These are phyloP conservation scores for Syrphus vitripennis DNA, from an alignment of 2,888 invertebrate genomes.

Conservation along the genomic window DNA sequence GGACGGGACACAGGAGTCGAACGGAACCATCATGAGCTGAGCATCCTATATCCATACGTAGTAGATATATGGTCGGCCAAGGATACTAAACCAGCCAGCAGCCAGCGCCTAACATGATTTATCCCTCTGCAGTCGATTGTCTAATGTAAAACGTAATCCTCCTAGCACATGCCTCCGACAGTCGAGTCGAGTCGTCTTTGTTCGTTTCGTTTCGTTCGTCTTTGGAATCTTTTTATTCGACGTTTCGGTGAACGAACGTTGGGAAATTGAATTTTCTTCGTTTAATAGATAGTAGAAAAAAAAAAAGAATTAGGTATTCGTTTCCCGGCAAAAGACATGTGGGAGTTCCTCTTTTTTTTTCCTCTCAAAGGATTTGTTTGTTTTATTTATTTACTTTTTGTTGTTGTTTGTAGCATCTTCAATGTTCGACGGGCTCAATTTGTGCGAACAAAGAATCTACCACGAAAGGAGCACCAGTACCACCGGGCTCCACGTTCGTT, in stretches of 20 bases:
- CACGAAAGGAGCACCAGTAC: conserved; percentile 24
- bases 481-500: not conserved
- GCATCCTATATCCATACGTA: not conserved
- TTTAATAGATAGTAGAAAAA: conserved; percentile 52
- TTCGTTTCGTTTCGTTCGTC: conserved; percentile 20
- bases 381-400: not conserved
- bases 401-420: not conserved
- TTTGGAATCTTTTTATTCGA: not conserved
- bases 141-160: conserved; percentile 65
- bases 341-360: conserved; percentile 57
- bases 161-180: conserved; percentile 63
- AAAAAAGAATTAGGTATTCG: not conserved
- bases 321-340: conserved; percentile 50
- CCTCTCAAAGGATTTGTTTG: conserved; percentile 40
- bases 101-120: conserved; percentile 59
- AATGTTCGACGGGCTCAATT: conserved; percentile 55
- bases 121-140: conserved; percentile 58
- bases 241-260: conserved; percentile 17
- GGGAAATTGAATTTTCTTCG: conserved; percentile 66
- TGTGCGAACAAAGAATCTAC: conserved; percentile 64
- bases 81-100: conserved; percentile 34
- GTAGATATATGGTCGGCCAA: conserved; percentile 20
- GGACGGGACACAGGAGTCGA: not conserved
- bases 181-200: conserved; percentile 39
- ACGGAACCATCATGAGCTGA: not conserved